phyloP scores from a whole-genome alignment of 2,113 vertebrate genomes.

The Tamias sibiricus region DNA sequence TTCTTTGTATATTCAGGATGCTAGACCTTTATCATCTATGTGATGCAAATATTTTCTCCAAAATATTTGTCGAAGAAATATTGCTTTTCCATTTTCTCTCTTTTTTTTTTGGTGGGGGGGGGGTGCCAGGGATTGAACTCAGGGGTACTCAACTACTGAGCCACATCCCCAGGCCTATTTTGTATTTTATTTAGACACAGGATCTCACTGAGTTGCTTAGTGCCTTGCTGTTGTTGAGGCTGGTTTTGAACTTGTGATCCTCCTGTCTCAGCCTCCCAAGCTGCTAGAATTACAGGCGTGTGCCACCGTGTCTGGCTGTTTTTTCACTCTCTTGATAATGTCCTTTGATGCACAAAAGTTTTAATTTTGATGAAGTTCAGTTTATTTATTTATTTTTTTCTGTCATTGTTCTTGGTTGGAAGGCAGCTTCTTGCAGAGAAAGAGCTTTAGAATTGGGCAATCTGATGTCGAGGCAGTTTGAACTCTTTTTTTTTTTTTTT shows the following conservation, averaged over 20 bases:
- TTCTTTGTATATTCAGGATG: not conserved
- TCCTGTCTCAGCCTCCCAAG: no score
- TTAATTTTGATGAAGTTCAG: not conserved
- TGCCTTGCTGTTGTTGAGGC: no score
- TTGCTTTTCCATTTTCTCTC: no score
- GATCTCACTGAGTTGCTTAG: no score
- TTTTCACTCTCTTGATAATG: not conserved
- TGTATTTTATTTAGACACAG: no score
- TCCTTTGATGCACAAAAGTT: not conserved
- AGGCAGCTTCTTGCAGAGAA: not conserved
- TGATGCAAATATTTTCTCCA: conserved; percentile 17
- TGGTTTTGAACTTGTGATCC: no score
- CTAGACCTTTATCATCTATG: not conserved
- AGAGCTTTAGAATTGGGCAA: not conserved
- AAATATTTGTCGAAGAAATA: not conserved
- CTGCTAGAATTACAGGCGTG: no score
- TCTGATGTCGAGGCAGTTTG: not conserved
- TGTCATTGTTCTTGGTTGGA: not conserved
- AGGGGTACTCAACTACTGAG: no score
- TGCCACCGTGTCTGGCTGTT: not conserved
- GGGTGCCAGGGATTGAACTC: no score
- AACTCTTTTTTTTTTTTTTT: not conserved
- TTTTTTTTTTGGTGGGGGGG: no score
- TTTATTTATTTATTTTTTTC: not conserved
- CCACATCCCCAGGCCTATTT: no score